phyloP scores from a whole-genome alignment of 2,888 invertebrate species.

The Allophyes oxyacanthae region DNA sequence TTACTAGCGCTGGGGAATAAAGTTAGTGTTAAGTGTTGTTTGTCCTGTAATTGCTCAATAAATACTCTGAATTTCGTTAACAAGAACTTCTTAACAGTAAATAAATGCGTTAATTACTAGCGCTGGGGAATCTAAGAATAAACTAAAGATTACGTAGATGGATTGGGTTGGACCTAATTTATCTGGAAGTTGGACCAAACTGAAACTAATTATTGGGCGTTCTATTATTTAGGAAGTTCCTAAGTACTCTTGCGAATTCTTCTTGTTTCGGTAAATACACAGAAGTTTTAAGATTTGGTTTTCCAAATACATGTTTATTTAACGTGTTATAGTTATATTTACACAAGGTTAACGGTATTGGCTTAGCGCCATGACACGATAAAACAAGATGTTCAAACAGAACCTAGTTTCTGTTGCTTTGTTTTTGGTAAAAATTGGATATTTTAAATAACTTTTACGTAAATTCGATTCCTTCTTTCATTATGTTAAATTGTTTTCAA shows the following conservation, averaged over 20 bases:
- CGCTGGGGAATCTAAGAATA: conserved; percentile 2
- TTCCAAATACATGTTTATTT: conserved; percentile 2
- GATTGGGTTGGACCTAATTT: not conserved
- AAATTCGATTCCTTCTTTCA: not conserved
- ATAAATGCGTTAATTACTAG: conserved; percentile 11
- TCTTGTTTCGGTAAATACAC: conserved; percentile 14
- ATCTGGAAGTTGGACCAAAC: conserved; percentile 24
- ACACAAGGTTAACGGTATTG: conserved; percentile 12
- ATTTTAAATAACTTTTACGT: not conserved
- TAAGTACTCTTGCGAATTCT: conserved; percentile 5
- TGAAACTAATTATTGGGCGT: conserved; percentile 12
- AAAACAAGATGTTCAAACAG: conserved; percentile 6
- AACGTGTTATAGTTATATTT: conserved; percentile 18
- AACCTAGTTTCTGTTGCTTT: not conserved
- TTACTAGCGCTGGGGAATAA: not conserved
- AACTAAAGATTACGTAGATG: not conserved
- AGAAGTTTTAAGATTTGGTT: conserved; percentile 4
- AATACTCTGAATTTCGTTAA: conserved; percentile 13
- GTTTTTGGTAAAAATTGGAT: conserved; percentile 3
- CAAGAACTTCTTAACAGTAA: conserved; percentile 1
- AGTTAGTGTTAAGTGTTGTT: not conserved
- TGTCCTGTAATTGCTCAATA: conserved; percentile 1
- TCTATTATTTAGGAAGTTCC: conserved; percentile 16
- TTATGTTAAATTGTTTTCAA: not conserved
- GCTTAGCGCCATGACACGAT: conserved; percentile 14